phyloP scores from a whole-genome alignment of 2,888 invertebrate genomes.

The Apantesis nais region DNA sequence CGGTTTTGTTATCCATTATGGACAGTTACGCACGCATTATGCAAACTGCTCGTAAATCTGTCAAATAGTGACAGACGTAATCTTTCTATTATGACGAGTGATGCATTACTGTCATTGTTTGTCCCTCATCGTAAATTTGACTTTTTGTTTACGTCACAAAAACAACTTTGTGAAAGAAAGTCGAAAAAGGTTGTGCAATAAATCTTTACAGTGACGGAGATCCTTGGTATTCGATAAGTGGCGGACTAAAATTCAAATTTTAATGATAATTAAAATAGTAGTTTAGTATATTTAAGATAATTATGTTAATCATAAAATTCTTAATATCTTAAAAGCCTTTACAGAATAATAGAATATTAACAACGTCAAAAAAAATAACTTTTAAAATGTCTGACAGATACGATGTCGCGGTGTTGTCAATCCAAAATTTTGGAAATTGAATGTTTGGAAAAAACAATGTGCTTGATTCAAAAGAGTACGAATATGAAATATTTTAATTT shows the following conservation, averaged over 20 bases:
- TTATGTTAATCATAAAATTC: constrained; percentile 1
- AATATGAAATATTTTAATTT: constrained; percentile 75
- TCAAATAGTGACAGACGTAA: constrained; percentile 69
- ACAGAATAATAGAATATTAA: not conserved
- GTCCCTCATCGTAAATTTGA: constrained; percentile 68
- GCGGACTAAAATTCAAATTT: constrained; percentile 14
- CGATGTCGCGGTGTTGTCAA: constrained; percentile 23
- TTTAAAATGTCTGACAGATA: constrained; percentile 15
- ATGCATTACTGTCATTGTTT: constrained; percentile 79
- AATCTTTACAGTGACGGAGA: constrained; percentile 29
- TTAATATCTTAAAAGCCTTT: not conserved
- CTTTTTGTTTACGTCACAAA: constrained; percentile 49
- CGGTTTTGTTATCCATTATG: constrained; percentile 35
- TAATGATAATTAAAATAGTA: constrained; percentile 13
- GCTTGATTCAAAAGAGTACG: constrained; percentile 62
- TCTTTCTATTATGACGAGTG: constrained; percentile 83
- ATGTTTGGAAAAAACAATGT: constrained; percentile 51
- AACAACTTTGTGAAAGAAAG: constrained; percentile 43
- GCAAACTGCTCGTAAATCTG: constrained; percentile 77
- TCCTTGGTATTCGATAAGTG: constrained; percentile 11
- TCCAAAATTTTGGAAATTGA: constrained; percentile 44
- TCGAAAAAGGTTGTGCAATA: constrained; percentile 37
- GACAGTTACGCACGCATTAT: constrained; percentile 66
- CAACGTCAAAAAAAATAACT: not conserved
- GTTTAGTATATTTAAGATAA: constrained; percentile 12